Base-by-base conservation (phyloP, 2,888 invertebrate genomes). In the Molorchus minor region DNA sequence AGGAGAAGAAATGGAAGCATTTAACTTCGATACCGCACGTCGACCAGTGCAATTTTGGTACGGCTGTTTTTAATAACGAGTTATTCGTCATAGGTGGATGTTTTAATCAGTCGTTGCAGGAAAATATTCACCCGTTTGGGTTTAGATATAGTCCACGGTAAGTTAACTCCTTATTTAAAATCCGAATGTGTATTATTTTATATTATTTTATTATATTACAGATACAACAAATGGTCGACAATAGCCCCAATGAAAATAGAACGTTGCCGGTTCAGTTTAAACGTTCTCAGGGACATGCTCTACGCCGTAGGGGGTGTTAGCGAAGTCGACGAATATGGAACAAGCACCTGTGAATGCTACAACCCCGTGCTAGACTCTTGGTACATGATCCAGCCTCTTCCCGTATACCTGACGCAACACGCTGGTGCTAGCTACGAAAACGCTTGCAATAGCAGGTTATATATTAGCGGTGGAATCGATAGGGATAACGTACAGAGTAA, bases 1-100 rank as follows among this genome's bases (percentile, higher is more conserved):
- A 83, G 43, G 80, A 82, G 54, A 82, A 85, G 5, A 84, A 85
- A 72, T 88, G 89, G 88, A 83, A 85, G 65, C 83, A 85, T 65
- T 75, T 90, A 20, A 88, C 90, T 2, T 84, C 84, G 35, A 89
- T 90, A 68, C 90, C 90, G 0, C 89, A 90, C 71, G 86, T 90
- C 3, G 88, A 89, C 70, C 89, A 90, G 75, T 89, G 88, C 75
- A 89, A 89, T 75, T 90, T 88, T 77, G 90, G 90, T 1, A 86
- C 87, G 4, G 85, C 87, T 4, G 88, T 89, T 0, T 79, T 88
- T 7, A 84, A 87, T 61, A 90, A 90, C 72, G 85, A 87, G 69
- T 80, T 90, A 10, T 90, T 86, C 71, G 85, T 90, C 2, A 85
- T 89, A 10, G 90, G 90, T 10, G 90, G 90, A 0, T 89, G 89